Evolutionary conservation across 2,113 vertebrate genomes (phyloP), one percentile per base, ranked within the genome.

Genomic region (Syngnathus floridae): DNA sequence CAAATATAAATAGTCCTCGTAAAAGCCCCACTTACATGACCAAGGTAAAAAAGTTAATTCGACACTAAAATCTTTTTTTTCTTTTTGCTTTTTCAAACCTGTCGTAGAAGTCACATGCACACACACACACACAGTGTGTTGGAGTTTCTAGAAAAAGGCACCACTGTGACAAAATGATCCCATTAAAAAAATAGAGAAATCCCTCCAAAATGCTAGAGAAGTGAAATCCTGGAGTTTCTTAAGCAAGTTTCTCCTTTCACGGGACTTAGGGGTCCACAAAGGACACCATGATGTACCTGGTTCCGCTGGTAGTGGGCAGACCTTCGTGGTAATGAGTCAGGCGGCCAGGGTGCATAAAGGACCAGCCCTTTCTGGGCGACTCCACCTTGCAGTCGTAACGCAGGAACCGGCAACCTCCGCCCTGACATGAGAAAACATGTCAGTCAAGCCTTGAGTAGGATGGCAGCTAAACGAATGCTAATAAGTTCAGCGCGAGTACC

Each of bases 321-420:
- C 94, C 94, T 84, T 95, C 94, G 13, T 95, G 94, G 84, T 93
- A 95, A 81, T 96, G 94, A 0, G 94, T 95, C 62, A 96, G 90
- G 0, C 94, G 93, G 1, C 94, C 94, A 0, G 94, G 94, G 69
- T 96, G 94, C 88, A 95, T 89, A 63, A 95, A 90, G 13, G 90
- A 92, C 94, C 94, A 95, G 71, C 94, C 94, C 68, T 95, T 95
- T 57, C 93, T 85, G 0, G 94, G 94, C 11, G 93, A 82, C 5
- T 93, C 92, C 65, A 94, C 80, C 1, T 78, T 76, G 54, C 94
- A 95, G 85, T 93, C 71, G 1, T 95, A 95, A 0, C 94, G 90
- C 59, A 95, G 81, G 80, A 95, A 95, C 41, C 90, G 80, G 86
- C 92, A 94, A 61, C 94, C 94, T 0, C 94, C 94, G 2, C 94